Percentiles rank a stretch among this genome's conserved stretches.
Conservation (phyloP, 2,888 invertebrate species). For the Sinelater perroti region DNA sequence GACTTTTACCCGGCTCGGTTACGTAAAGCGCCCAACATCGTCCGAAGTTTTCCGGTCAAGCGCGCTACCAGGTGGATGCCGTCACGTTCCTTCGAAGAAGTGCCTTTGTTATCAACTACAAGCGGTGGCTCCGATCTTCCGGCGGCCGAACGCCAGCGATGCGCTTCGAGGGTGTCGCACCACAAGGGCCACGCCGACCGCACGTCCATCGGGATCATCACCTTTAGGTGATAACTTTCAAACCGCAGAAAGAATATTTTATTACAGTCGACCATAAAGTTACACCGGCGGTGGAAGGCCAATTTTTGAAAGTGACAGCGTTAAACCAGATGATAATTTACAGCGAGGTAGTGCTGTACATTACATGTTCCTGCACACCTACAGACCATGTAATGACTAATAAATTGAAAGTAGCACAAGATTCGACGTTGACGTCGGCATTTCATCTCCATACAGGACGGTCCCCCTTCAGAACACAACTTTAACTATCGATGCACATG, state of each 20-base stretch:
- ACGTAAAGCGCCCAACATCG: background rate
- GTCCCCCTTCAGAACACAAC: too few species aligned
- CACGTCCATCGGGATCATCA: background rate
- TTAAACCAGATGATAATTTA: too few species aligned
- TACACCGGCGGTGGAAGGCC: too few species aligned
- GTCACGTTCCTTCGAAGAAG: constrained; percentile 15
- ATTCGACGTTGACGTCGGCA: too few species aligned
- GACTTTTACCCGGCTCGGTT: background rate
- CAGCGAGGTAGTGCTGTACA: too few species aligned
- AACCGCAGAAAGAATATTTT: background rate
- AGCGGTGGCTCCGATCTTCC: background rate
- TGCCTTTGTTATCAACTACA: constrained; percentile 16
- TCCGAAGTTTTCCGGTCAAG: constrained; percentile 19
- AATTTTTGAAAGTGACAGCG: too few species aligned
- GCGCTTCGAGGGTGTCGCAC: constrained; percentile 1
- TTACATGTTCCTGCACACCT: too few species aligned
- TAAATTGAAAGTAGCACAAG: too few species aligned
- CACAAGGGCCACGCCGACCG: constrained; percentile 4
- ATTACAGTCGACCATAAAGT: too few species aligned
- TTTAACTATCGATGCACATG: too few species aligned
- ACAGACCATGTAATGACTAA: too few species aligned
- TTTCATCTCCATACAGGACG: too few species aligned
- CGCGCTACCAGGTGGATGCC: constrained; percentile 8
- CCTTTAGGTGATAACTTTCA: background rate
- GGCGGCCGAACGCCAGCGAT: background rate